phyloP scores from a whole-genome alignment of 2,113 vertebrate species.

The Salminus brasiliensis region DNA sequence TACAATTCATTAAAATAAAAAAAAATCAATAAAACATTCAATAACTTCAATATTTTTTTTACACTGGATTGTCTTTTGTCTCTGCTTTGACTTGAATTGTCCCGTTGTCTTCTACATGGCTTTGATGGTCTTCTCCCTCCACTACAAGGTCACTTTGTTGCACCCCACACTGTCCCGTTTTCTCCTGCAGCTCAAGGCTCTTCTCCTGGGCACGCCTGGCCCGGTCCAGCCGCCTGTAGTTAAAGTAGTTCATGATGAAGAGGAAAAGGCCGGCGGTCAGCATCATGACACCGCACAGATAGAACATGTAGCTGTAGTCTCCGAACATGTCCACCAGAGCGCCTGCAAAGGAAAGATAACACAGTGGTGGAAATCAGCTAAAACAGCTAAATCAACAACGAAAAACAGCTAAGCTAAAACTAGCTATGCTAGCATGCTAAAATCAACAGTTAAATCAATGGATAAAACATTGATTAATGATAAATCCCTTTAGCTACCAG shows the following conservation, averaged over 20 bases:
- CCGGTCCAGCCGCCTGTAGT: constrained; percentile 76
- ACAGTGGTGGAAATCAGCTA: background rate
- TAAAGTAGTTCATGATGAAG: constrained; percentile 81
- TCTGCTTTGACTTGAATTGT: constrained; percentile 47
- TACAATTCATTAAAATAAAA: background rate
- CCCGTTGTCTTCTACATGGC: background rate
- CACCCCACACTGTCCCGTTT: constrained; percentile 25
- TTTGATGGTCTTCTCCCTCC: background rate
- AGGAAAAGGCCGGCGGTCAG: constrained; percentile 77
- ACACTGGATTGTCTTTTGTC: constrained; percentile 49
- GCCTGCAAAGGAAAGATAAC: constrained; percentile 64
- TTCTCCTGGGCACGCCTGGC: constrained; percentile 62
- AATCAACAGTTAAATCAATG: too few species aligned
- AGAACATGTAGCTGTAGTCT: constrained; percentile 82
- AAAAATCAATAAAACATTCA: background rate
- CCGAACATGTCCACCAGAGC: constrained; percentile 75
- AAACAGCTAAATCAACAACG: too few species aligned
- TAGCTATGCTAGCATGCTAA: too few species aligned
- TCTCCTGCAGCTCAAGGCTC: constrained; percentile 38
- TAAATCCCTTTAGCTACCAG: too few species aligned
- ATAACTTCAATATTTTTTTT: background rate
- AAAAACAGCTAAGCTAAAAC: too few species aligned
- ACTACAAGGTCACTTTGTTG: constrained; percentile 6
- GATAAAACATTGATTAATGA: too few species aligned
- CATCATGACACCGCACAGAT: constrained; percentile 80